A percentile compares a stretch with the other conserved stretches of the same genome.
Evolutionary conservation across 1,140 invertebrate genomes (phyloP).

Genomic region (Hycleus phaleratus): DNA sequence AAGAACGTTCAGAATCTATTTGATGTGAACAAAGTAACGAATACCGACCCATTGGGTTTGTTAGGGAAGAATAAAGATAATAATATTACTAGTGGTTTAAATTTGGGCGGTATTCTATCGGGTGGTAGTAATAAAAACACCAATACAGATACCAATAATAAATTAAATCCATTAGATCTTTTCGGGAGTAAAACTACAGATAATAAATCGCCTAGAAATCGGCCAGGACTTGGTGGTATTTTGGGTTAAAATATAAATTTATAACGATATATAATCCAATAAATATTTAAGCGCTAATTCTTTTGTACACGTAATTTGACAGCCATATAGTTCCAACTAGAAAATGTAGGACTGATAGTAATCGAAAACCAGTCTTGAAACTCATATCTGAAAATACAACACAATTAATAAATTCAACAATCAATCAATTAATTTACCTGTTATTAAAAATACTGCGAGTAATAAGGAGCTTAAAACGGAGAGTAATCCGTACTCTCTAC

Average conservation of each 20-base stretch:
- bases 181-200: too few relatives aligned
- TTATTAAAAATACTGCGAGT: constrained; percentile 23
- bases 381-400: constrained; percentile 31
- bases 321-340: constrained; percentile 33
- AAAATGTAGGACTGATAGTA: constrained; percentile 34
- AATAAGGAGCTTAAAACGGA: constrained; percentile 19
- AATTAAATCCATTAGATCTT: too few relatives aligned
- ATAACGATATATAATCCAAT: not conserved
- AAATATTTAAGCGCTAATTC: constrained; percentile 20
- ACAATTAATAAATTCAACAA: not conserved
- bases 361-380: constrained; percentile 30
- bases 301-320: constrained; percentile 34
- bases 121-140: too few relatives aligned
- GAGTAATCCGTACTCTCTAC: constrained; percentile 23
- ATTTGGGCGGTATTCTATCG: too few relatives aligned
- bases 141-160: too few relatives aligned
- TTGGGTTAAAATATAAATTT: not conserved
- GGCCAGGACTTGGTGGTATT: too few relatives aligned
- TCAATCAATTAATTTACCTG: constrained; percentile 16
- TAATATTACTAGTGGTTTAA: too few relatives aligned
- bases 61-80: too few relatives aligned
- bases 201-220: too few relatives aligned
- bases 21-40: not conserved
- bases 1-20: constrained; percentile 14
- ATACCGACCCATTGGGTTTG: too few relatives aligned